These are phyloP conservation scores for Aptenodytes forsteri DNA, from an alignment of 2,113 vertebrate species.

Conservation along the genomic window DNA sequence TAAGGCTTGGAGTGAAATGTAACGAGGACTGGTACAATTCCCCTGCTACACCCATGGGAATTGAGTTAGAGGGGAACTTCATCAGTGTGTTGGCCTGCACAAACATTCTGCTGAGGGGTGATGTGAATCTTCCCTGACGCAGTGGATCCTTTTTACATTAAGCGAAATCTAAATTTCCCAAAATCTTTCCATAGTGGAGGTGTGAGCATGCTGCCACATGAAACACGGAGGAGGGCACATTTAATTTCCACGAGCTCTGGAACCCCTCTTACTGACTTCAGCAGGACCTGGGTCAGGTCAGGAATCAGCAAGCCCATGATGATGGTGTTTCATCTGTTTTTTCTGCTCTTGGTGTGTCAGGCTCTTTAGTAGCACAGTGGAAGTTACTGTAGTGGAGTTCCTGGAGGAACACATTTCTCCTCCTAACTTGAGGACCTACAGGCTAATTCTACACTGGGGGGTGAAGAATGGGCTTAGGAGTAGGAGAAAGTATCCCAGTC, in stretches of 20 bases:
- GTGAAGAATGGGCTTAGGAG: not conserved
- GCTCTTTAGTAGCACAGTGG: not conserved
- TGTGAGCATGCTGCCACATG: not conserved
- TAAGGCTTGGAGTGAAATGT: not conserved
- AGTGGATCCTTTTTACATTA: not conserved
- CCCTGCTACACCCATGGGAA: not conserved
- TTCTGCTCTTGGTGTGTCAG: not conserved
- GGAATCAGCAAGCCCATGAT: not conserved
- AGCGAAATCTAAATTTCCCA: not conserved
- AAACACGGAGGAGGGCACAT: not conserved
- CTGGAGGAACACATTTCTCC: not conserved
- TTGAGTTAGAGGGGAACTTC: not conserved
- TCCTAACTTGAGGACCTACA: not conserved
- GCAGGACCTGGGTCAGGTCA: not conserved
- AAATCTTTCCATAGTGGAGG: not conserved
- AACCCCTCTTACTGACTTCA: not conserved
- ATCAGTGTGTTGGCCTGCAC: not conserved
- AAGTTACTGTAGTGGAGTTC: not conserved
- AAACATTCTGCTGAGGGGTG: not conserved
- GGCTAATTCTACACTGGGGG: not conserved
- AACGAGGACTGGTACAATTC: not conserved
- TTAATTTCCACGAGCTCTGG: not conserved
- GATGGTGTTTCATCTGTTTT: not conserved
- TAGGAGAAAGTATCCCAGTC: not conserved
- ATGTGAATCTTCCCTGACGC: not conserved